Base-by-base conservation (phyloP, 2,888 invertebrate genomes). In the Xiphydria camelus region DNA sequence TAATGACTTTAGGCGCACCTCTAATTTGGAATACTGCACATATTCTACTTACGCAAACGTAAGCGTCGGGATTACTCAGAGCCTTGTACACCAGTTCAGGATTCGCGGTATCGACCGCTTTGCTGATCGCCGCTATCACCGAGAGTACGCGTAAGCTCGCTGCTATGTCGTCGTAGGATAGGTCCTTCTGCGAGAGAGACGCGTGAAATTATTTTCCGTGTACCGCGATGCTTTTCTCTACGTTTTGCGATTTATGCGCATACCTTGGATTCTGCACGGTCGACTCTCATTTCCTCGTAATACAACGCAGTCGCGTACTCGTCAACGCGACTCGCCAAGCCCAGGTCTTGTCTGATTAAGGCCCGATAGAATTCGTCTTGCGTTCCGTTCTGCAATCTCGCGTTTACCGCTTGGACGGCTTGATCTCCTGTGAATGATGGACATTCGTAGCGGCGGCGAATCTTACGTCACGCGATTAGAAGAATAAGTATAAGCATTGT, bases 211-310 rank as follows among this genome's bases (percentile, higher is more conserved):
- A 29, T 12, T 14, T 29, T 29, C 5, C 15, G 29, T 29, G 9
- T 29, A 3, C 3, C 9, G 29, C 15, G 12, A 23, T 23, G 23
- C 6, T 29, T 14, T 14, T 2, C 7, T 7, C 12, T 29, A 29
- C 9, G 12, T 9, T 5, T 29, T 29, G 32, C 70, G 34, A 4
- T 12, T 29, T 5, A 4, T 9, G 6, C 9, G 12, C 6, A 48
- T 61, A 75, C 76, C 60, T 80, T 78, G 26, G 81, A 76, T 62
- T 84, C 83, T 61, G 66, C 76, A 45, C 80, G 80, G 57, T 84
- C 83, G 25, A 82, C 75, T 61, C 80, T 80, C 80, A 88, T 83
- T 70, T 88, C 88, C 63, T 85, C 84, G 70, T 83, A 83, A 60
- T 87, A 80, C 2, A 88, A 77, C 10, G 83, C 82, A 21, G 81